These are phyloP conservation scores for Lethocerus indicus DNA, from an alignment of 1,140 invertebrate species.

Conservation along the genomic window DNA sequence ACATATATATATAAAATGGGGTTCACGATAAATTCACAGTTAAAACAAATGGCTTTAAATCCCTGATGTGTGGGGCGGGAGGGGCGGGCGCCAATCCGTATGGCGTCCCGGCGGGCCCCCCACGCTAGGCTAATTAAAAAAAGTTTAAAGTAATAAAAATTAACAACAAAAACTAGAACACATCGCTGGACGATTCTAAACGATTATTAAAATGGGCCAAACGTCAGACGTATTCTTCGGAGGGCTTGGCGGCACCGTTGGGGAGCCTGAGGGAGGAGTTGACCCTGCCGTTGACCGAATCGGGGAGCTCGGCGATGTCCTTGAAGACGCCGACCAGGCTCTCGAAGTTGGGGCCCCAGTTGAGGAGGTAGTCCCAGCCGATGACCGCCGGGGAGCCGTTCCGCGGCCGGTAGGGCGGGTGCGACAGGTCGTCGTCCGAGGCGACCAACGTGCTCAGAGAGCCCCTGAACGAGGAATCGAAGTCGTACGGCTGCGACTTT, in stretches of 20 bases:
- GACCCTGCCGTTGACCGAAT: constrained; percentile 24
- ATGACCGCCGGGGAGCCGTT: constrained; percentile 57
- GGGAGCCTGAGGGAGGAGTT: constrained; percentile 17
- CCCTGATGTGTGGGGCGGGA: no score
- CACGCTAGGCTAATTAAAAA: no score
- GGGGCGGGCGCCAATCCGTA: no score
- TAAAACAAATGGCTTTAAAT: no score
- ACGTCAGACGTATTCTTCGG: constrained; percentile 20
- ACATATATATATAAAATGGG: no score
- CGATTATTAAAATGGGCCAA: background rate
- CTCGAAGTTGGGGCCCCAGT: constrained; percentile 93
- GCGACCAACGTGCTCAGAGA: constrained; percentile 83
- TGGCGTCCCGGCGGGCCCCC: no score
- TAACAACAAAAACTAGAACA: no score
- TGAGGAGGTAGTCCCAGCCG: constrained; percentile 85
- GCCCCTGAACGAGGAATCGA: constrained; percentile 83
- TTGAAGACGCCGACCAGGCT: constrained; percentile 81
- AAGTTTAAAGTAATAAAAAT: no score
- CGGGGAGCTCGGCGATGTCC: constrained; percentile 86
- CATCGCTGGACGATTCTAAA: no score
- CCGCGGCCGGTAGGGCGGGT: constrained; percentile 48
- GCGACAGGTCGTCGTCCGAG: constrained; percentile 74
- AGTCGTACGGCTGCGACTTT: constrained; percentile 49
- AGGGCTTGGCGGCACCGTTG: constrained; percentile 18
- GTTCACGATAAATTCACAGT: no score